A percentile compares a stretch with the other conserved stretches of the same genome.
Conservation (phyloP, 2,797 vertebrate genomes). For the Buphagus erythrorhynchus region DNA sequence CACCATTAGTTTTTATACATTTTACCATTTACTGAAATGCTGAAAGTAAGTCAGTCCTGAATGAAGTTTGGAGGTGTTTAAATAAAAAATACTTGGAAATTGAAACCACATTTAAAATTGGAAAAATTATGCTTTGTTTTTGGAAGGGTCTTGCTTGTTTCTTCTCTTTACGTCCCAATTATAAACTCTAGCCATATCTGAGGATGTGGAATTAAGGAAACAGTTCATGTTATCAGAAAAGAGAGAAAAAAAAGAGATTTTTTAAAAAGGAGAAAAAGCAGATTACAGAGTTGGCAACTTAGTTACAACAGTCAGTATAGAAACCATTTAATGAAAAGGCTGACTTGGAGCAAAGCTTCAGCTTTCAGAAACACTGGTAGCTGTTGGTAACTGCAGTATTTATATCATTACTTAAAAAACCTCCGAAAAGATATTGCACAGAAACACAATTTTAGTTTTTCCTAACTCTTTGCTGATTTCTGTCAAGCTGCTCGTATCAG, state of each 20-base stretch:
- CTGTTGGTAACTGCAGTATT: background rate
- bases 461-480: background rate
- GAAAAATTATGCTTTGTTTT: slow-evolving; percentile 83
- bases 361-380: background rate
- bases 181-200: slow-evolving; percentile 99
- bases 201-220: slow-evolving; percentile 71
- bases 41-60: slow-evolving; percentile 68
- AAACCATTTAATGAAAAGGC: background rate
- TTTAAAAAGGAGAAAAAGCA: background rate
- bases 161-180: slow-evolving; percentile 99
- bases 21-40: slow-evolving; percentile 63
- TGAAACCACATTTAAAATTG: slow-evolving; percentile 83
- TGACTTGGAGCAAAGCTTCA: background rate
- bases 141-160: slow-evolving; percentile 92
- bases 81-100: slow-evolving; percentile 72
- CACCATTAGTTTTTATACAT: slow-evolving; percentile 57
- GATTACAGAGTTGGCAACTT: background rate
- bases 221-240: background rate
- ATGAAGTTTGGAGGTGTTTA: slow-evolving; percentile 61
- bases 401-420: background rate
- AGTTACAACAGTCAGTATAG: background rate
- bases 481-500: background rate
- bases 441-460: background rate
- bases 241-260: background rate
- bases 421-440: background rate